Evolutionary conservation across 1,140 invertebrate genomes (phyloP).

Genomic region (Fopius arisanus): DNA sequence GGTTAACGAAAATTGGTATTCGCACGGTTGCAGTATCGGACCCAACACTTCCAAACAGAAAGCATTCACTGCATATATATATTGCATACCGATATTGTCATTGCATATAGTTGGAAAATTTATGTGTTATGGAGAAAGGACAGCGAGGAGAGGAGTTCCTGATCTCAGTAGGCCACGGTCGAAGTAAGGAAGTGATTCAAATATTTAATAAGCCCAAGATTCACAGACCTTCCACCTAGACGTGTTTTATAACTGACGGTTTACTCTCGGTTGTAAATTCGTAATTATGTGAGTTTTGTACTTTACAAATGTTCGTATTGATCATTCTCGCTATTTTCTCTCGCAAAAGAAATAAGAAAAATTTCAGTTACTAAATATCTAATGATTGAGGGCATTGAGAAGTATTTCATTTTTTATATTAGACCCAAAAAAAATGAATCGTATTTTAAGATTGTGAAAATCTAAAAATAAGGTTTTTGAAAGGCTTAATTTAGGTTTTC

Average conservation of each 20-base stretch:
- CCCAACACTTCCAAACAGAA: background rate
- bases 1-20: slow-evolving; percentile 26
- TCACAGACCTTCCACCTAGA: slow-evolving; percentile 30
- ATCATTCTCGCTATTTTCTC: too few species aligned
- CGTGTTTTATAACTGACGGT: too few species aligned
- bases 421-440: too few species aligned
- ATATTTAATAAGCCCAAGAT: slow-evolving; percentile 51
- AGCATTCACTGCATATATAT: background rate
- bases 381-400: too few species aligned
- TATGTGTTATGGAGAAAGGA: slow-evolving; percentile 25
- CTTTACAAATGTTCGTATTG: too few species aligned
- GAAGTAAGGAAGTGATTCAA: slow-evolving; percentile 34
- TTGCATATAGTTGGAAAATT: background rate
- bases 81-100: background rate
- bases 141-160: slow-evolving; percentile 7
- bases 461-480: too few species aligned
- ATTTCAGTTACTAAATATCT: too few species aligned
- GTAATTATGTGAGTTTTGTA: background rate
- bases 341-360: too few species aligned
- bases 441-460: too few species aligned
- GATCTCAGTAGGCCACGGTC: slow-evolving; percentile 44
- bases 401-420: too few species aligned
- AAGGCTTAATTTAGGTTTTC: too few species aligned
- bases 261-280: background rate
- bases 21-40: background rate